Evolutionary conservation across 1,140 invertebrate genomes (phyloP).

Genomic region (Marisa cornuarietis): DNA sequence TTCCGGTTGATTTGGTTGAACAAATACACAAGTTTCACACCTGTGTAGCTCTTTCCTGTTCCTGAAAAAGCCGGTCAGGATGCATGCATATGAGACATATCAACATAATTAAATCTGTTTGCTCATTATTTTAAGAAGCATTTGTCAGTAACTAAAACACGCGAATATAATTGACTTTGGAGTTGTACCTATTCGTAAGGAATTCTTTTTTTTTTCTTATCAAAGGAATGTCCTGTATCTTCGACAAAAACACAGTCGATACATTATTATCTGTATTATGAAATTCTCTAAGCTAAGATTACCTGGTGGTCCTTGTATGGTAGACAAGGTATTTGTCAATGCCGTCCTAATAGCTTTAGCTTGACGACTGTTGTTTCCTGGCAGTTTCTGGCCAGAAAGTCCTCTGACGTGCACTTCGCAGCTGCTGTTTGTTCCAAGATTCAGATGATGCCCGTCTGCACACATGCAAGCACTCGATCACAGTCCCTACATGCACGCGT

Average conservation of each 20-base stretch:
- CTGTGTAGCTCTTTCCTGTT: slow-evolving; percentile 55
- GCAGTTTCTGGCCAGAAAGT: not conserved
- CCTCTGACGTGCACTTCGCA: not conserved
- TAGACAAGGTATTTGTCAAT: slow-evolving; percentile 38
- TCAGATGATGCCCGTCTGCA: not conserved
- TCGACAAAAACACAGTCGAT: too few species aligned
- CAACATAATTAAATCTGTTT: too few species aligned
- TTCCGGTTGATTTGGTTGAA: slow-evolving; percentile 46
- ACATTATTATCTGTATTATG: too few species aligned
- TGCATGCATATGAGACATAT: too few species aligned
- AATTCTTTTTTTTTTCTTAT: too few species aligned
- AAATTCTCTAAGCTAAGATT: not conserved
- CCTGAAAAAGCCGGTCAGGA: slow-evolving; percentile 25
- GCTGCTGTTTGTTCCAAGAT: not conserved
- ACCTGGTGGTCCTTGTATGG: slow-evolving; percentile 60
- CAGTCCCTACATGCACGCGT: too few species aligned
- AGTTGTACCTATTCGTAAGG: too few species aligned
- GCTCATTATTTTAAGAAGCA: too few species aligned
- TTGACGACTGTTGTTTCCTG: slow-evolving; percentile 40
- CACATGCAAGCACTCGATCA: not conserved
- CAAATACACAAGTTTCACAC: slow-evolving; percentile 41
- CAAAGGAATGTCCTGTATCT: too few species aligned
- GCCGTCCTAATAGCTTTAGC: slow-evolving; percentile 39
- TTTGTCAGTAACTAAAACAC: too few species aligned
- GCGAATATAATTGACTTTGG: too few species aligned